Evolutionary conservation across 2,113 vertebrate genomes (phyloP).

Genomic region (Helogale parvula): DNA sequence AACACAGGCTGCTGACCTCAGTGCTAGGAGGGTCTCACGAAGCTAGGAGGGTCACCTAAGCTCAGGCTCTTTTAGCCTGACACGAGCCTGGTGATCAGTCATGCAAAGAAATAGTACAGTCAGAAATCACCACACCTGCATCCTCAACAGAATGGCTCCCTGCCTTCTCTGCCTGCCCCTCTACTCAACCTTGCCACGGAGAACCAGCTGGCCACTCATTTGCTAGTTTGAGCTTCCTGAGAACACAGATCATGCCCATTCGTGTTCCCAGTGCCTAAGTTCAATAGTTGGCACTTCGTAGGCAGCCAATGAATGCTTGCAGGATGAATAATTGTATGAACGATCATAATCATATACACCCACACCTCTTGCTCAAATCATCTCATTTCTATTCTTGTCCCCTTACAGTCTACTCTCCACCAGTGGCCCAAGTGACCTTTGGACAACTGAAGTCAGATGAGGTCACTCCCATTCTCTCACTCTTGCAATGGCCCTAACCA

Average conservation of each 20-base stretch:
- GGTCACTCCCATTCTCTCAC: background rate
- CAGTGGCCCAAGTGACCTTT: background rate
- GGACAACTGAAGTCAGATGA: background rate
- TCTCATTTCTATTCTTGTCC: background rate
- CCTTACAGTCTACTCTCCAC: background rate
- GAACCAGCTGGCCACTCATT: background rate
- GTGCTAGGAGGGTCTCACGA: background rate
- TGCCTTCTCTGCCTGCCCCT: background rate
- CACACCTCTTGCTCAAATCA: background rate
- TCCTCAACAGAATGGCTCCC: background rate
- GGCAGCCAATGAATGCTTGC: background rate
- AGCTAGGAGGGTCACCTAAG: background rate
- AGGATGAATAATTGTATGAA: background rate
- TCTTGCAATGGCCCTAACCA: background rate
- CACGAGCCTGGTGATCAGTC: background rate
- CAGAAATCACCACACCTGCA: background rate
- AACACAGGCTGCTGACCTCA: background rate
- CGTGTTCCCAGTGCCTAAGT: background rate
- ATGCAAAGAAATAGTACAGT: background rate
- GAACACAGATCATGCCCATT: background rate
- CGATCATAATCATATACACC: too few relatives aligned
- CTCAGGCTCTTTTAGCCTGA: background rate
- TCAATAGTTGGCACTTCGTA: background rate
- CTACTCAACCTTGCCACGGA: background rate
- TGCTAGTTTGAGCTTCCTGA: background rate